phyloP scores from a whole-genome alignment of 1,140 invertebrate species.

The Scaptodrosophila lebanonensis region DNA sequence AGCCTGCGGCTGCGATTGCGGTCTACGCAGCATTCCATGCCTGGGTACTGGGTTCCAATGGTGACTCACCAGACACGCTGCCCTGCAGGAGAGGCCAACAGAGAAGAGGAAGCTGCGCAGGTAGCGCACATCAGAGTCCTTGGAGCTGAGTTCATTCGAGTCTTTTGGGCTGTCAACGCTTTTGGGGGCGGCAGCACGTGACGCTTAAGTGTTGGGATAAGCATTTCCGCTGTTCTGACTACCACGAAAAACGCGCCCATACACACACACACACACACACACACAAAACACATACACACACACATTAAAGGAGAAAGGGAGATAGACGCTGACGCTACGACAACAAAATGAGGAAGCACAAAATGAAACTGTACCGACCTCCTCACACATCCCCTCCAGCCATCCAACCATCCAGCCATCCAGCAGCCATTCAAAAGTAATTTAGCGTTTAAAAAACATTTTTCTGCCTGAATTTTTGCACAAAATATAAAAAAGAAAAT shows the following conservation, averaged over 20 bases:
- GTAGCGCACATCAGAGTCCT: conserved; percentile 18
- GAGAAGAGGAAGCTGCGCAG: too few species aligned
- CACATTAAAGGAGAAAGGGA: background rate
- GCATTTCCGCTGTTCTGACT: conserved; percentile 71
- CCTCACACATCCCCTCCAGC: conserved; percentile 41
- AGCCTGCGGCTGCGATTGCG: conserved; percentile 46
- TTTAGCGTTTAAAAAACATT: conserved; percentile 75
- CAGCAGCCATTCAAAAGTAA: conserved; percentile 71
- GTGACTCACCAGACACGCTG: too few species aligned
- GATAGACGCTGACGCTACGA: conserved; percentile 5
- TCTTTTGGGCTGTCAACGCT: background rate
- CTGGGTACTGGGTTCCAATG: too few species aligned
- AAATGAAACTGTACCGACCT: conserved; percentile 69
- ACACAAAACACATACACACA: conserved; percentile 2
- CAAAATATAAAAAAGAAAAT: background rate
- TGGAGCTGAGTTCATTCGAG: conserved; percentile 28
- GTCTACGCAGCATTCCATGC: background rate
- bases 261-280: conserved; percentile 19
- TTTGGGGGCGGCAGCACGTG: conserved; percentile 45
- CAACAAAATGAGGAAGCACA: conserved; percentile 54
- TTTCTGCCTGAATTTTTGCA: conserved; percentile 63
- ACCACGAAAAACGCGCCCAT: conserved; percentile 52
- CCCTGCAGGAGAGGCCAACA: too few species aligned
- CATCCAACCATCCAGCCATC: conserved; percentile 25
- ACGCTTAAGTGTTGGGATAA: conserved; percentile 72